Base-by-base conservation (phyloP, 1,140 invertebrate species). In the Trachelipus rathkii region DNA sequence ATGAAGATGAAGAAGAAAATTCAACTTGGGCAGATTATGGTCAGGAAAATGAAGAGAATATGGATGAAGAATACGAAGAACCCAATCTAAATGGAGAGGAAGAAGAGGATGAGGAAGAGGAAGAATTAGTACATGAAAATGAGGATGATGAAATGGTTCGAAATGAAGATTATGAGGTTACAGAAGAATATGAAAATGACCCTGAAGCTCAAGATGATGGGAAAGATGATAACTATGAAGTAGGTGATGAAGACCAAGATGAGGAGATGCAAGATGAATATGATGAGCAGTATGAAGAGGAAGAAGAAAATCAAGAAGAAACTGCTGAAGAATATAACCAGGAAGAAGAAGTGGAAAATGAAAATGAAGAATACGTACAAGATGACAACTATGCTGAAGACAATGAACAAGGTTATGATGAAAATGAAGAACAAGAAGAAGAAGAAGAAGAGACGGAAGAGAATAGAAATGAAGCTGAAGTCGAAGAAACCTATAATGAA, bases 11-110 rank as follows among this genome's bases (percentile, higher is more conserved):
- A 15, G 50, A 60, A 60, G 50, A 60, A 15, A 19, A 13, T 15
- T 2, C 11, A 50, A 13, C 19, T 24, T 44, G 44, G n/a, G 2
- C 21, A 19, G 33, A 8, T 10, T n/a, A 10, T 77, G 74, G 45
- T 2, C 69, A 81, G 10, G 81, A 80, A 46, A 46, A 82, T 33
- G 75, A 74, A 60, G 69, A 79, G 71, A 82, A 81, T 72, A 33
- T 33, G 33, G 33, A 33, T 33, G 33, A 33, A 33, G 33, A 33
- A 33, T 33, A 33, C 6, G 33, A 33, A 33, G 33, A 33, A 3
- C 33, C 33, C 33, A 33, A 33, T 33, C 33, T 3, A 33, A 83
- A 83, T 24, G 77, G 73, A 15, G 70, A 71, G 44, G 19, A 72
- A 66, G 73, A 76, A 72, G 66, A 72, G 19, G 71, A 78, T 15